Conservation (phyloP, 2,888 invertebrate genomes). For the Opisthograptis luteolata region DNA sequence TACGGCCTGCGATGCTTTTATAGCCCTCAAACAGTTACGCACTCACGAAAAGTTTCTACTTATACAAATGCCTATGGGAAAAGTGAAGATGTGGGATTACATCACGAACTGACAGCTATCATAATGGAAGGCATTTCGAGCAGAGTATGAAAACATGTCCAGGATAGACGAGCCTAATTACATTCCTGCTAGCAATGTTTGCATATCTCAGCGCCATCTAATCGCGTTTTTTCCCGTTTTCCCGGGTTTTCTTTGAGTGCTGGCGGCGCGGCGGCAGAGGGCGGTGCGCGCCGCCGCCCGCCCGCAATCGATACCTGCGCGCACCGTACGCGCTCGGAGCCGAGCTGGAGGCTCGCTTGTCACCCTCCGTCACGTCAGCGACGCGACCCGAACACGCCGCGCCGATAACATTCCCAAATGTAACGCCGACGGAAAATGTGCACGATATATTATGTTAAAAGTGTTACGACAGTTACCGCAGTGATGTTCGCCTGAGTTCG, state of each 20-base stretch:
- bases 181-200: slow-evolving; percentile 20
- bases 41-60: neutral
- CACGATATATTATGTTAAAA: slow-evolving; percentile 12
- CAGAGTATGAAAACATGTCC: slow-evolving; percentile 1
- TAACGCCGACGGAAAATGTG: slow-evolving; percentile 54
- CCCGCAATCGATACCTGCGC: slow-evolving; percentile 78
- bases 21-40: neutral
- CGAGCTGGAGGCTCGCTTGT: slow-evolving; percentile 56
- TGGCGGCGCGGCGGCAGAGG: slow-evolving; percentile 61
- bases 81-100: neutral
- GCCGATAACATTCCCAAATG: slow-evolving; percentile 40
- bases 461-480: slow-evolving; percentile 35
- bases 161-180: slow-evolving; percentile 23
- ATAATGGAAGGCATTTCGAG: neutral
- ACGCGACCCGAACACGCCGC: slow-evolving; percentile 53
- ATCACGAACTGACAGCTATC: neutral
- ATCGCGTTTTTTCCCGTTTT: slow-evolving; percentile 60
- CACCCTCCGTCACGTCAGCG: slow-evolving; percentile 71
- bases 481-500: slow-evolving; percentile 47
- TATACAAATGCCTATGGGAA: no score
- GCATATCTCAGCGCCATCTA: slow-evolving; percentile 63
- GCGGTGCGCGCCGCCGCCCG: slow-evolving; percentile 51
- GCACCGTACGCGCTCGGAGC: no score
- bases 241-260: slow-evolving; percentile 49
- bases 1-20: slow-evolving; percentile 6